Evolutionary conservation across 2,113 vertebrate genomes (phyloP).

Genomic region (Heterotis niloticus): DNA sequence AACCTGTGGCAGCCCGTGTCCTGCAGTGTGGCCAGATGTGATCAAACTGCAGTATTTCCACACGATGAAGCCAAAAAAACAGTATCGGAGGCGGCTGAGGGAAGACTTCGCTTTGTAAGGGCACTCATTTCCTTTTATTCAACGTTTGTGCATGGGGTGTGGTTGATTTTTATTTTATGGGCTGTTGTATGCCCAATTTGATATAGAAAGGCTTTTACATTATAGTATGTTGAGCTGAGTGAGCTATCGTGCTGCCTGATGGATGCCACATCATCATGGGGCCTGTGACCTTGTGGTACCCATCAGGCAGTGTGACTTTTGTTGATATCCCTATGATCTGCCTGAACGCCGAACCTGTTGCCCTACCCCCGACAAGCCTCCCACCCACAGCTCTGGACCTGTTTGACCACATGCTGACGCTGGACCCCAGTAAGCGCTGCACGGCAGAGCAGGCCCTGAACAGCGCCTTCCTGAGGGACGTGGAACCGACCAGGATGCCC

Average conservation of each 20-base stretch:
- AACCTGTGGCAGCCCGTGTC: constrained; percentile 94
- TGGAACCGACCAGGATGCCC: constrained; percentile 95
- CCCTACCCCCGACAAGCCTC: constrained; percentile 64
- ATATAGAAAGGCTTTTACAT: neutral
- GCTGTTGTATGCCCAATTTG: too few species aligned
- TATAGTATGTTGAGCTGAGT: neutral
- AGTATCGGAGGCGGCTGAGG: constrained; percentile 87
- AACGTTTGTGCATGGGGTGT: neutral
- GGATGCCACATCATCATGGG: too few species aligned
- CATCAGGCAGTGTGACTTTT: neutral
- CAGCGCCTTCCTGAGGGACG: constrained; percentile 90
- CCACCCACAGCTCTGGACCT: constrained; percentile 86
- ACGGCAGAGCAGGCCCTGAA: constrained; percentile 89
- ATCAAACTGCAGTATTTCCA: constrained; percentile 99
- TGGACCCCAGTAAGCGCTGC: constrained; percentile 95
- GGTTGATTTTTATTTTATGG: neutral
- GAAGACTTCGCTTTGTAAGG: constrained; percentile 98
- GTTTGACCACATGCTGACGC: constrained; percentile 95
- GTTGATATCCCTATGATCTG: neutral
- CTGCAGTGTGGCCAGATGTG: constrained; percentile 96
- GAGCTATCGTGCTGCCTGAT: too few species aligned
- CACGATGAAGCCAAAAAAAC: constrained; percentile 99
- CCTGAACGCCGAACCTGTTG: neutral
- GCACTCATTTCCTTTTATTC: neutral
- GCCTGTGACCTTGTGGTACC: neutral